Evolutionary conservation across 2,888 invertebrate genomes (phyloP).

Genomic region (Vanessa cardui): DNA sequence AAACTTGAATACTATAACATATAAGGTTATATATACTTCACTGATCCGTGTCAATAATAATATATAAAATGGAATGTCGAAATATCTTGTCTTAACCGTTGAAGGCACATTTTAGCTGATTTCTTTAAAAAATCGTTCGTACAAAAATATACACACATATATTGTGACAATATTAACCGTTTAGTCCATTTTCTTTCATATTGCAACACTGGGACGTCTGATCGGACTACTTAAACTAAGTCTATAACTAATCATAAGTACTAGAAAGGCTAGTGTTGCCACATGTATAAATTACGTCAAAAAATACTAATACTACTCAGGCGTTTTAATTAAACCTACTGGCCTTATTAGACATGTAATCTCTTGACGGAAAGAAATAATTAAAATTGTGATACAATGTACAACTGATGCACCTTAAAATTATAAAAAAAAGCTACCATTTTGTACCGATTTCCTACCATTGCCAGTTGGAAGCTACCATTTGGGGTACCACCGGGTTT

Average conservation of each 20-base stretch:
- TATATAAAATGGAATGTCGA: constrained; percentile 24
- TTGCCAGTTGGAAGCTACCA: not conserved
- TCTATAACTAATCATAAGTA: constrained; percentile 33
- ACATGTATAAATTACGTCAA: constrained; percentile 24
- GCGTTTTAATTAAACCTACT: constrained; percentile 28
- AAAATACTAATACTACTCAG: constrained; percentile 35
- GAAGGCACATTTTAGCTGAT: constrained; percentile 25
- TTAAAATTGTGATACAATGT: constrained; percentile 17
- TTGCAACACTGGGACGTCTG: constrained; percentile 17
- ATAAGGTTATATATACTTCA: too few species aligned
- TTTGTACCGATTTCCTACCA: constrained; percentile 17
- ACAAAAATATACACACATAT: constrained; percentile 31
- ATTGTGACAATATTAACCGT: not conserved
- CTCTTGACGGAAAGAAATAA: constrained; percentile 1
- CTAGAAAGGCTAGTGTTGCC: constrained; percentile 26
- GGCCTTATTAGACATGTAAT: constrained; percentile 16
- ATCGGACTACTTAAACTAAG: not conserved
- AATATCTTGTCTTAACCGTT: constrained; percentile 4
- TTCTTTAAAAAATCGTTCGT: constrained; percentile 6
- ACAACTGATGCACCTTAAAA: constrained; percentile 8
- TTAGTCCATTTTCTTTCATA: constrained; percentile 6
- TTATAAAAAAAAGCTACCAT: constrained; percentile 14
- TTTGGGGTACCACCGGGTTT: constrained; percentile 12
- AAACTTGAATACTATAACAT: too few species aligned
- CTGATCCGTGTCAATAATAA: not conserved